A percentile compares a stretch with the other conserved stretches of the same genome.
phyloP scores from a whole-genome alignment of 2,888 invertebrate species.

The Drosophila recens region DNA sequence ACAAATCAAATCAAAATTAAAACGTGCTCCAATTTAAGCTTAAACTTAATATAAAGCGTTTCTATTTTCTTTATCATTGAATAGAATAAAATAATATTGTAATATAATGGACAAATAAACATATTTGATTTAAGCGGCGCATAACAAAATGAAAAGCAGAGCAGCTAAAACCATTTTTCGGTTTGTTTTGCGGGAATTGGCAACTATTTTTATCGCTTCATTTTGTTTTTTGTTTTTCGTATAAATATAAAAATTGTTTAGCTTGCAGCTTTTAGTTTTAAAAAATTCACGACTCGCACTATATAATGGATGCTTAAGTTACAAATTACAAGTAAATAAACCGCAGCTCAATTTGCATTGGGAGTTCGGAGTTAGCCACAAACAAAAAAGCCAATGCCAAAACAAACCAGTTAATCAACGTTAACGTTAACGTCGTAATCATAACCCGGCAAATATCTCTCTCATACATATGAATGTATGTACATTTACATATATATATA shows the following conservation, averaged over 20 bases:
- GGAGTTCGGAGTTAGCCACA: slow-evolving; percentile 21
- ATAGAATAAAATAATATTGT: slow-evolving; percentile 22
- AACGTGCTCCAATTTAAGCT: slow-evolving; percentile 50
- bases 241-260: slow-evolving; percentile 72
- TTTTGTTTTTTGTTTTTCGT: slow-evolving; percentile 34
- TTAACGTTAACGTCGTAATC: slow-evolving; percentile 33
- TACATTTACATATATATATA: slow-evolving; percentile 52
- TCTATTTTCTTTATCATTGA: slow-evolving; percentile 8
- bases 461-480: slow-evolving; percentile 29
- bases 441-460: slow-evolving; percentile 51
- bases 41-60: slow-evolving; percentile 63
- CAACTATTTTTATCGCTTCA: slow-evolving; percentile 56
- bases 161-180: slow-evolving; percentile 30
- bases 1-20: slow-evolving; percentile 49
- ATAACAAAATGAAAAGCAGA: slow-evolving; percentile 48
- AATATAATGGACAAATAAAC: slow-evolving; percentile 32
- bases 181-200: slow-evolving; percentile 19
- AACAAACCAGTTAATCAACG: slow-evolving; percentile 24
- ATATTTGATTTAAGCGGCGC: slow-evolving; percentile 32
- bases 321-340: slow-evolving; percentile 46
- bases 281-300: slow-evolving; percentile 63
- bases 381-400: slow-evolving; percentile 34
- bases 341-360: slow-evolving; percentile 44
- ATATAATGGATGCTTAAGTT: slow-evolving; percentile 51
- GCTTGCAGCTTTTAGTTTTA: slow-evolving; percentile 70